A percentile compares a stretch with the other conserved stretches of the same genome.
Evolutionary conservation across 2,113 vertebrate genomes (phyloP).

Genomic region (Electrona antarctica): DNA sequence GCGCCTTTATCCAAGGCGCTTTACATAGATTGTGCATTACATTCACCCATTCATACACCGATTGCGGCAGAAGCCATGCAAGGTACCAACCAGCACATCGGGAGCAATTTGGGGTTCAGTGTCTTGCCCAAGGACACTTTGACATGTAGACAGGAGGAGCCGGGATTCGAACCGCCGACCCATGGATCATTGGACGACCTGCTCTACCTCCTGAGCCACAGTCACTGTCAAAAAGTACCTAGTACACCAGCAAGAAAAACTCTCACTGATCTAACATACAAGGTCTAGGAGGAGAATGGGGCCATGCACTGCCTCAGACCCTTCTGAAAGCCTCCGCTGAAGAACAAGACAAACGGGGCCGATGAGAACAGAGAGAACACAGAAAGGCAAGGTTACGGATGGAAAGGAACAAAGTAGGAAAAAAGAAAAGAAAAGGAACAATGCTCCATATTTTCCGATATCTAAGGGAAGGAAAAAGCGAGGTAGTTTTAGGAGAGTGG

Average conservation of each 20-base stretch:
- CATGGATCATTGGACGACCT: too few species aligned
- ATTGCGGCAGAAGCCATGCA: too few species aligned
- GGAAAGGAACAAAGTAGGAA: conserved; percentile 6
- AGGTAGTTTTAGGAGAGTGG: conserved; percentile 47
- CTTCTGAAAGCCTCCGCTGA: conserved; percentile 53
- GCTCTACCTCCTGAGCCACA: too few species aligned
- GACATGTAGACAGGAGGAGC: too few species aligned
- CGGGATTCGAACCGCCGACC: too few species aligned
- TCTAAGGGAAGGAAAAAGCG: not conserved
- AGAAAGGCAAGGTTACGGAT: conserved; percentile 43
- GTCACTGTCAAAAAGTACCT: too few species aligned
- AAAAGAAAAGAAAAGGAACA: conserved; percentile 16
- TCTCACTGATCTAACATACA: conserved; percentile 47
- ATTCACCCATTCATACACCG: too few species aligned
- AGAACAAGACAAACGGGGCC: conserved; percentile 50
- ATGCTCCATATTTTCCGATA: conserved; percentile 42
- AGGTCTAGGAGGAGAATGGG: conserved; percentile 13
- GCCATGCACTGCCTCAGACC: conserved; percentile 43
- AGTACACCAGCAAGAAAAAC: conserved; percentile 18
- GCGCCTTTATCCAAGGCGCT: too few species aligned
- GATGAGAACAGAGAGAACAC: conserved; percentile 54
- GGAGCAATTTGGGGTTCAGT: too few species aligned
- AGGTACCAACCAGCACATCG: too few species aligned
- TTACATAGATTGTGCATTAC: too few species aligned
- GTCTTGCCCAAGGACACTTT: too few species aligned